Evolutionary conservation across 2,888 invertebrate species (phyloP), one percentile per base, ranked within the genome.

Genomic region (Trissolcus japonicus): DNA sequence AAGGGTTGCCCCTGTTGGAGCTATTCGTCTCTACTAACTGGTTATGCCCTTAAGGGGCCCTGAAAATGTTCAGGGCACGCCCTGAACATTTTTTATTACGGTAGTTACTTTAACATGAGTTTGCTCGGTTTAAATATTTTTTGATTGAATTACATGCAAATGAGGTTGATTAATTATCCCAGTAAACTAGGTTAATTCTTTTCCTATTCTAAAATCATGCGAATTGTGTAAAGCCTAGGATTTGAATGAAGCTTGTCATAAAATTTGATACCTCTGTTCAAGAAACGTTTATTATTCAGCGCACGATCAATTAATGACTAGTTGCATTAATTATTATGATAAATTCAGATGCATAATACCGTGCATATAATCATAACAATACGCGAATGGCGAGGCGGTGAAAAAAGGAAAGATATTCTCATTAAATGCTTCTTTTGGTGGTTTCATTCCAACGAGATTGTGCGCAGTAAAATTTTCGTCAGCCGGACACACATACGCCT

Each of bases 361-460:
- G 56, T 50, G 48, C 56, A 50, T 69, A 50, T 55, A 61, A 55
- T 65, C 65, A 43, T 55, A 43, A 73, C 60, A 56, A 62, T 25
- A 6, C 43, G 46, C 21, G 60, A 41, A 50, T 46, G 14, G 16
- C 35, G 35, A 35, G 35, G 6, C 9, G 9, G 35, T 35, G 35
- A 6, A 35, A n/a, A 11, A 65, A 72, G 66, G 61, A 61, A 73
- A 73, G 73, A 66, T 65, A 56, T 73, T 51, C 56, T 53, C 62
- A 62, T 73, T 73, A 66, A 73, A 67, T 46, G 43, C 53, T 46
- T 63, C 68, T 59, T 48, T 63, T n/a, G 35, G 48, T 16, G 60
- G 43, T 69, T 75, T 68, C 69, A 69, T 76, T 76, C 61, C 46
- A 53, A 29, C 55, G 76, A 61, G 69, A 76, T 76, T 69, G 65